Conservation (phyloP, 2,797 vertebrate species). For the Rhinatrema bivittatum region DNA sequence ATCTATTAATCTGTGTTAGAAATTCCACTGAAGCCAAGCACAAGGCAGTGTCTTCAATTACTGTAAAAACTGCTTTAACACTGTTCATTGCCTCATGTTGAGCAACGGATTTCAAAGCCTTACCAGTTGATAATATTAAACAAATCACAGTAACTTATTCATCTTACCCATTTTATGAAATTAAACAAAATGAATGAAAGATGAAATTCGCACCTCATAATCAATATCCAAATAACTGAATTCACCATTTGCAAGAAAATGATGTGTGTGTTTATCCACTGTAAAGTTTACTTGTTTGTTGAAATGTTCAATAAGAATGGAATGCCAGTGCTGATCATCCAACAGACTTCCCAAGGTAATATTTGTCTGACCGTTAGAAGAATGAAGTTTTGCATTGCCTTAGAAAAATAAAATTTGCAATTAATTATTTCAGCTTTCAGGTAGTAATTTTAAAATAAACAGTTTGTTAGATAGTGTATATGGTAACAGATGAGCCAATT, state of each 20-base stretch:
- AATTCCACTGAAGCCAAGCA: too few relatives aligned
- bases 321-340: slow-evolving; percentile 91
- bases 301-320: slow-evolving; percentile 65
- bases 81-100: too few relatives aligned
- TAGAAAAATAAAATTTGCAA: slow-evolving; percentile 17
- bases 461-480: background rate
- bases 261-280: slow-evolving; percentile 74
- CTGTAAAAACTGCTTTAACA: too few relatives aligned
- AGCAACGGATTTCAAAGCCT: too few relatives aligned
- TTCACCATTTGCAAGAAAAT: slow-evolving; percentile 64
- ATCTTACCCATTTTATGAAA: too few relatives aligned
- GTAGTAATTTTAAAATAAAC: background rate
- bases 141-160: too few relatives aligned
- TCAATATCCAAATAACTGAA: slow-evolving; percentile 69
- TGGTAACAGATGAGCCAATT: too few relatives aligned
- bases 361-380: slow-evolving; percentile 41
- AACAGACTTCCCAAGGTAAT: slow-evolving; percentile 79
- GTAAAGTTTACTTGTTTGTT: slow-evolving; percentile 78
- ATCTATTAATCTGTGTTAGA: too few relatives aligned
- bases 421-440: slow-evolving; percentile 21
- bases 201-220: slow-evolving; percentile 72
- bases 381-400: slow-evolving; percentile 46
- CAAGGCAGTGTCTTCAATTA: too few relatives aligned
- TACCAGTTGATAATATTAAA: too few relatives aligned
- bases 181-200: too few relatives aligned